Conservation (phyloP, 2,888 invertebrate species). For the Dicyrtomina minuta region DNA sequence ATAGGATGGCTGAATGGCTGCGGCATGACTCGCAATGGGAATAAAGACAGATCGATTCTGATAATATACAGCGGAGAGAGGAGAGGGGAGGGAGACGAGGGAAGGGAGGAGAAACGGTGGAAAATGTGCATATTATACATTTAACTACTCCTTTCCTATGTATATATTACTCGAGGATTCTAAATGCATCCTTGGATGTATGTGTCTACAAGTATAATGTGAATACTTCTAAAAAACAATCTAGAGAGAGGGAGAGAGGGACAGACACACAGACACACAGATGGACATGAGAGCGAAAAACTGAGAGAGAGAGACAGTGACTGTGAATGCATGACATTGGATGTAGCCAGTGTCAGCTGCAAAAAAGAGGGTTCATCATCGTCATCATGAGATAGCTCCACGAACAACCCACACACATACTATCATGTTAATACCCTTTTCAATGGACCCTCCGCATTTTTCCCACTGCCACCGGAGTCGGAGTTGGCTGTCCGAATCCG, state of each 20-base stretch:
- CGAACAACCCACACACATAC: constrained; percentile 20
- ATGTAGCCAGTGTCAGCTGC: constrained; percentile 50
- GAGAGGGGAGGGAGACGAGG: constrained; percentile 19
- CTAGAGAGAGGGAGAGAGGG: background rate
- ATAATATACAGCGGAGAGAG: constrained; percentile 21
- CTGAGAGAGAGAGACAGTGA: constrained; percentile 33
- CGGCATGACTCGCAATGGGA: constrained; percentile 27
- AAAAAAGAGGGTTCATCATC: constrained; percentile 43
- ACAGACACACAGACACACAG: constrained; percentile 4
- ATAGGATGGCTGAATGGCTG: constrained; percentile 37
- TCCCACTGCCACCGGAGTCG: background rate
- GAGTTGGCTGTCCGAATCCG: no score
- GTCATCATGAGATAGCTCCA: constrained; percentile 34
- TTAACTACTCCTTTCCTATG: no score
- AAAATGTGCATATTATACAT: constrained; percentile 22
- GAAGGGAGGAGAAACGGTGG: constrained; percentile 11
- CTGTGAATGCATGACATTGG: background rate
- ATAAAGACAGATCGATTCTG: constrained; percentile 34
- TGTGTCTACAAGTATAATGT: no score
- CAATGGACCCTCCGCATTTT: constrained; percentile 26
- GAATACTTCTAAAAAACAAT: no score
- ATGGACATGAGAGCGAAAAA: constrained; percentile 22
- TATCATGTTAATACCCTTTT: constrained; percentile 25
- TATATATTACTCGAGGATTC: no score
- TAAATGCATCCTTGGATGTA: no score